phyloP scores from a whole-genome alignment of 2,797 vertebrate genomes.

The Brachyrhaphis roseni region DNA sequence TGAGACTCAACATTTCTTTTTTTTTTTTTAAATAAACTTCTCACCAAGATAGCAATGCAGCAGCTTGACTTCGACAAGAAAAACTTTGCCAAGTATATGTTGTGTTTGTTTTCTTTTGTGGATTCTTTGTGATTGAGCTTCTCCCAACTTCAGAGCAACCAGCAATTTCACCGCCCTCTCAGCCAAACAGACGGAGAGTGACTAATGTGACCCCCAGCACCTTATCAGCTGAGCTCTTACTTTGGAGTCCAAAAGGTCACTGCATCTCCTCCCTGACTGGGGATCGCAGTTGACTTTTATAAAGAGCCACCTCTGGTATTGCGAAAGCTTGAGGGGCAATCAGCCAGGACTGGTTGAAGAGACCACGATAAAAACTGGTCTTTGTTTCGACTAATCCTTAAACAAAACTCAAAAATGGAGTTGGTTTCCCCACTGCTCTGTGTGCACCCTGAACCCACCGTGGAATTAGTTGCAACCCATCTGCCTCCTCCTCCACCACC shows the following conservation, averaged over 20 bases:
- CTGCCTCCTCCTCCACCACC: conserved; percentile 60
- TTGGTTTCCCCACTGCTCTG: conserved; percentile 63
- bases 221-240: conserved; percentile 21
- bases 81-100: background rate
- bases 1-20: background rate
- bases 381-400: conserved; percentile 74
- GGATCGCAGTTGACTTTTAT: conserved; percentile 25
- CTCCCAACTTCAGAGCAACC: background rate
- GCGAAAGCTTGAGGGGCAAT: conserved; percentile 78
- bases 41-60: background rate
- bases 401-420: conserved; percentile 75
- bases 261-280: conserved; percentile 27
- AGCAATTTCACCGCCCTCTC: conserved; percentile 17
- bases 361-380: conserved; percentile 71
- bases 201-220: conserved; percentile 18
- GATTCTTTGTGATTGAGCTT: background rate
- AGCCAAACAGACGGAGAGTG: conserved; percentile 22
- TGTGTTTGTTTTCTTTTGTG: background rate
- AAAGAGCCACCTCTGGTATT: conserved; percentile 49
- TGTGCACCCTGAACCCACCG: conserved; percentile 21
- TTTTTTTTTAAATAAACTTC: background rate
- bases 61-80: background rate
- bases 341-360: conserved; percentile 69
- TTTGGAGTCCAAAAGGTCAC: conserved; percentile 33
- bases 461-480: conserved; percentile 39